Percentiles rank a stretch among this genome's conserved stretches.
These are phyloP conservation scores for Patagioenas fasciata DNA, from an alignment of 2,113 vertebrate species.

Conservation along the genomic window DNA sequence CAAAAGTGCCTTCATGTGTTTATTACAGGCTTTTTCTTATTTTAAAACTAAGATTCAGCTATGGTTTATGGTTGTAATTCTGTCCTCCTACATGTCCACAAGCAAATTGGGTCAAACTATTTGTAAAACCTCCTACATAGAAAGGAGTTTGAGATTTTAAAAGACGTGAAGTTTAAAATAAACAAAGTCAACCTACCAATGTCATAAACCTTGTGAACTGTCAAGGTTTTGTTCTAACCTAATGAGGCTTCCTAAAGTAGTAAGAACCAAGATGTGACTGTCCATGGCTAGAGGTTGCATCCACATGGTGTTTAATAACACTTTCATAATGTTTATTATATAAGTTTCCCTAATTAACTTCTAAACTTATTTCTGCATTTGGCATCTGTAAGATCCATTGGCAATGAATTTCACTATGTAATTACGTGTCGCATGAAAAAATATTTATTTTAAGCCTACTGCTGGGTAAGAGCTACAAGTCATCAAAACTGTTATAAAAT, in stretches of 20 bases:
- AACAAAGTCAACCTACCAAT: slow-evolving; percentile 5
- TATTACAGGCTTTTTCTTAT: slow-evolving; percentile 8
- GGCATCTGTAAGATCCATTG: slow-evolving; percentile 9
- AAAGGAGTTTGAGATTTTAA: slow-evolving; percentile 21
- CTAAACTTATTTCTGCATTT: slow-evolving; percentile 39
- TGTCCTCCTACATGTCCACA: not conserved
- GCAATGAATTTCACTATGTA: slow-evolving; percentile 1
- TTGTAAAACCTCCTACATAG: slow-evolving; percentile 1
- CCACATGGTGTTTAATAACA: not conserved
- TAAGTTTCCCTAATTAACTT: slow-evolving; percentile 20
- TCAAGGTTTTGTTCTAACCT: not conserved
- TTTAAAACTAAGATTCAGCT: not conserved
- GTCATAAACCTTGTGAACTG: not conserved
- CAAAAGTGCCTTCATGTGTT: slow-evolving; percentile 44
- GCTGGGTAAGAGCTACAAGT: slow-evolving; percentile 7
- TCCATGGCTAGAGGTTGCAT: not conserved
- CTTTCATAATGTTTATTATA: slow-evolving; percentile 6
- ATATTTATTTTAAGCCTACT: slow-evolving; percentile 31
- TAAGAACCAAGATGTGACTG: not conserved
- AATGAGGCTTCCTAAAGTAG: not conserved
- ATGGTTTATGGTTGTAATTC: slow-evolving; percentile 4
- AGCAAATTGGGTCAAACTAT: slow-evolving; percentile 19
- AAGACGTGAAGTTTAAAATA: not conserved
- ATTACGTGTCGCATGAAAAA: slow-evolving; percentile 18
- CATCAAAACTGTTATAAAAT: slow-evolving; percentile 18